Evolutionary conservation across 2,113 vertebrate genomes (phyloP), one percentile per base, ranked within the genome.

Genomic region (Ceyx melanurus): DNA sequence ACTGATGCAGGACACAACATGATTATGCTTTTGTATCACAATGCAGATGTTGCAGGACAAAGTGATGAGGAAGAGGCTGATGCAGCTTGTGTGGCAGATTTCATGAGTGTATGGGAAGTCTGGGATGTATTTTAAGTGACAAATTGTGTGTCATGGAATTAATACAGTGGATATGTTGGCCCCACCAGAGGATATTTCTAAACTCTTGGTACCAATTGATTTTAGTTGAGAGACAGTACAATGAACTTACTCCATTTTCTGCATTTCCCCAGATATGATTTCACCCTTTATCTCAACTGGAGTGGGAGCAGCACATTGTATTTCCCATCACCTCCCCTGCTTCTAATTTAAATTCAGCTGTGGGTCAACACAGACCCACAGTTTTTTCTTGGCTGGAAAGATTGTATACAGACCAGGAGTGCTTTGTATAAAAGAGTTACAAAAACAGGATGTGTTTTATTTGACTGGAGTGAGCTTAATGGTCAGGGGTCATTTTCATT

Each of bases 361-460:
- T 16, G 15, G 91, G 75, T 92, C 89, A 93, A 91, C 56, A 37
- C 37, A 37, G 37, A 37, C 37, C 37, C 37, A 37, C 37, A 37
- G 37, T 37, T 37, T 37, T 37, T 89, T 67, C 35, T 80, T 85
- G 76, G 21, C 82, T 96, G 60, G 42, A 80, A 85, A 50, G 67
- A 89, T 13, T 28, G 58, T 66, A 35, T 18, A 58, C 25, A 89
- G 71, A 86, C 58, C 75, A 80, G 75, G 68, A 87, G 57, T 94
- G 82, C 82, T 88, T 87, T 86, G 71, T 64, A 37, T 35, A 64
- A 90, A 78, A 90, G 78, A 82, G 78, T 60, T 89, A 95, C 50
- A 93, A 93, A 96, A 96, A 82, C 89, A 94, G 91, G 87, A 96
- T 96, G 91, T 89, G 70, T 94, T 96, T 93, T 85, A 94, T 96